phyloP scores from a whole-genome alignment of 2,113 vertebrate genomes.

The Nematolebias whitei region DNA sequence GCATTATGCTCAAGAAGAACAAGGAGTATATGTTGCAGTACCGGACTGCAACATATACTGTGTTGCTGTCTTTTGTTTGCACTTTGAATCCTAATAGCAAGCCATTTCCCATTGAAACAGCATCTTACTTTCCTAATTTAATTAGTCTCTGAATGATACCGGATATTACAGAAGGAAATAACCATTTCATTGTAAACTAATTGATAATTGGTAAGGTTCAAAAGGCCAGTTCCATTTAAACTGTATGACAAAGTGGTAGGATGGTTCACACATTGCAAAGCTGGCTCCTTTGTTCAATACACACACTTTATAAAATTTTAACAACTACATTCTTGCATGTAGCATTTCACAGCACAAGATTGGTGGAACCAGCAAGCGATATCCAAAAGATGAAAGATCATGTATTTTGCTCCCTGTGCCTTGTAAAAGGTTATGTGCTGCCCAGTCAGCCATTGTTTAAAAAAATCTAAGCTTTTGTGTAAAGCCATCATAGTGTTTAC shows the following conservation, averaged over 20 bases:
- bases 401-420: conserved; percentile 54
- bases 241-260: neutral
- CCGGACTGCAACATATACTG: neutral
- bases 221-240: conserved; percentile 26
- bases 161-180: conserved; percentile 18
- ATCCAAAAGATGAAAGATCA: conserved; percentile 46
- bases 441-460: conserved; percentile 62
- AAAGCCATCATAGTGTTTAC: conserved; percentile 77
- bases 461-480: conserved; percentile 70
- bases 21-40: accelerated
- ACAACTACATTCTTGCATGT: neutral
- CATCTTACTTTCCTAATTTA: conserved; percentile 28
- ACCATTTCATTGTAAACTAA: conserved; percentile 25
- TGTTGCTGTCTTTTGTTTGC: neutral
- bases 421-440: conserved; percentile 74
- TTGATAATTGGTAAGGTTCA: conserved; percentile 11
- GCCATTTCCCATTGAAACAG: conserved; percentile 29
- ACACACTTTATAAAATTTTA: conserved; percentile 8
- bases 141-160: conserved; percentile 36
- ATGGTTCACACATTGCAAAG: neutral
- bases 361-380: conserved; percentile 16
- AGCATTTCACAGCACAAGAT: conserved; percentile 34
- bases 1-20: neutral
- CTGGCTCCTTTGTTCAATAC: conserved; percentile 4
- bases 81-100: conserved; percentile 16